Evolutionary conservation across 2,888 invertebrate species (phyloP).

Genomic region (Drosophila bunnanda): DNA sequence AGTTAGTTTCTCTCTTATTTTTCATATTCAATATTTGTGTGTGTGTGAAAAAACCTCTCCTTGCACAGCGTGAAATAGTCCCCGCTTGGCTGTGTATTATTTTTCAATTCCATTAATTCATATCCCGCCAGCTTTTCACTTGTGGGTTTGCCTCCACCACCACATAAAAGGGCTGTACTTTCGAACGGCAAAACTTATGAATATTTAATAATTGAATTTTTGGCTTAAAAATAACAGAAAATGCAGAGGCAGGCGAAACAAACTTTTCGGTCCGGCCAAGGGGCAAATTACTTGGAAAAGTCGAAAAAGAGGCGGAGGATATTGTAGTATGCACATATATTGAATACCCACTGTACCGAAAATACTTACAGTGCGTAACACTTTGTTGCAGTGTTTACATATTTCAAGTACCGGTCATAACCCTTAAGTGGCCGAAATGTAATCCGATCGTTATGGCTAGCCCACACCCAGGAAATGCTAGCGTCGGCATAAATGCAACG

Average conservation of each 20-base stretch:
- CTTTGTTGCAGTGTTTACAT: no score
- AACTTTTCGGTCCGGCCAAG: neutral
- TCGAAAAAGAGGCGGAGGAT: neutral
- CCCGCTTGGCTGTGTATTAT: neutral
- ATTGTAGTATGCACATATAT: no score
- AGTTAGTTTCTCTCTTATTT: neutral
- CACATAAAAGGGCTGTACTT: neutral
- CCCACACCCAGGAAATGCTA: no score
- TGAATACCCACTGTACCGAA: no score
- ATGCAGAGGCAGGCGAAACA: neutral
- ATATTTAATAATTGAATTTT: slow-evolving; percentile 8
- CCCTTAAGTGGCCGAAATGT: no score
- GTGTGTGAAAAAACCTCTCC: neutral
- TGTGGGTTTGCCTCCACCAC: neutral
- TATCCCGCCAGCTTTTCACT: neutral
- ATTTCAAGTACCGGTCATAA: no score
- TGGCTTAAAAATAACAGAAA: neutral
- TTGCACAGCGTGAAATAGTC: neutral
- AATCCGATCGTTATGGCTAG: no score
- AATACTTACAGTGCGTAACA: no score
- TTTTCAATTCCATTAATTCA: slow-evolving; percentile 12
- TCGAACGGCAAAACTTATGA: neutral
- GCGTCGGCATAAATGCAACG: no score
- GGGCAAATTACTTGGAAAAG: slow-evolving; percentile 21
- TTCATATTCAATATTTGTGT: neutral